Evolutionary conservation across 2,797 vertebrate species (phyloP), one percentile per base, ranked within the genome.

Genomic region (Chromobotia macracanthus): DNA sequence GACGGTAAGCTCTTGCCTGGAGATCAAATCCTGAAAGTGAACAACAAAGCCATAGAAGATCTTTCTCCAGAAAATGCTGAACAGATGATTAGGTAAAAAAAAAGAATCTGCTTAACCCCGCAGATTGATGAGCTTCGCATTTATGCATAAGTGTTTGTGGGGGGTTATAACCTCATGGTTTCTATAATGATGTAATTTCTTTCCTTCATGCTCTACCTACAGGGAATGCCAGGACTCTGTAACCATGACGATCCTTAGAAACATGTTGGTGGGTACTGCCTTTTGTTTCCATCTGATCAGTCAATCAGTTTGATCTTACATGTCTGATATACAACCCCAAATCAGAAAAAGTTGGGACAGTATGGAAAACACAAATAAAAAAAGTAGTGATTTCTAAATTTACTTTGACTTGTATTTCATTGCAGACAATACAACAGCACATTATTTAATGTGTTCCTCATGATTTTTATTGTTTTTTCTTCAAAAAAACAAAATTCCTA

Each of bases 11-110:
- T 94, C 25, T 89, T 90, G 88, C 95, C 94, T 0, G 96, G 96
- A 0, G 97, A 99, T 88, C 97, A 97, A 82, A 92, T 99, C 67
- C 85, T 98, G 82, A 92, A 89, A 77, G 95, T 99, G 87, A 97
- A 98, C 89, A 92, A 94, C 4, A 92, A 89, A 21, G 61, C 83
- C 0, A 87, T 95, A 19, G 95, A 95, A 5, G 92, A 95, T 55
- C 1, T 95, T 80, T 94, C 93, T 19, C 86, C 89, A 0, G 95
- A 97, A 73, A 90, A 93, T 82, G 93, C 93, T 0, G 91, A 94
- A 41, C 86, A 92, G 84, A 89, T 97, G 87, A 92, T 99, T 84
- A 95, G 96, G 97, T 98, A 84, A 4, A 11, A 10, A 55, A 31
- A 31, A 13, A 25, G 19, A 58, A 12, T 50, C 48, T 50, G 13